Percentiles rank a stretch among this genome's conserved stretches.
Conservation (phyloP, 30 jellyfish, hydroid and myxozoan genomes). For the Sanderia malayensis region DNA sequence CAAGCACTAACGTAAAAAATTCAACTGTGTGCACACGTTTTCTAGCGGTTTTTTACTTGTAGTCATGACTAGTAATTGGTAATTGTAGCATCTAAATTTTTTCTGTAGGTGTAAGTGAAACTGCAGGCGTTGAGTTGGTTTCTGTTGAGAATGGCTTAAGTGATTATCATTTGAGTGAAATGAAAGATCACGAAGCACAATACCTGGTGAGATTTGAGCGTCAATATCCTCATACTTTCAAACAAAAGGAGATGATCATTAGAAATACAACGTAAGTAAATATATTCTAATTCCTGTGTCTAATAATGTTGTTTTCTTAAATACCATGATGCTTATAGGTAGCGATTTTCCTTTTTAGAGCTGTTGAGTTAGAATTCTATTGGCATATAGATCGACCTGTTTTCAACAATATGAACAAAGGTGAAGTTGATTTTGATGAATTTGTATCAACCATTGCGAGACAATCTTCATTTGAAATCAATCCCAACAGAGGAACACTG, state of each 20-base stretch:
- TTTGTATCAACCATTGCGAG: background rate
- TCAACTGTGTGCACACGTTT: too few species aligned
- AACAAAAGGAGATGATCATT: constrained; percentile 28
- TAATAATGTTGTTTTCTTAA: background rate
- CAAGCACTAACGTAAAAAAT: too few species aligned
- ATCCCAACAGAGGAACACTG: constrained; percentile 35
- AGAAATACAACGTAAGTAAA: constrained; percentile 67
- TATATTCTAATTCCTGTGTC: background rate
- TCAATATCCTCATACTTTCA: constrained; percentile 47
- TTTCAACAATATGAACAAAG: background rate
- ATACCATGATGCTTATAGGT: too few species aligned
- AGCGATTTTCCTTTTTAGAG: constrained; percentile 15
- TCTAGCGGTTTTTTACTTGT: too few species aligned
- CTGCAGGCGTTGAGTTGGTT: constrained; percentile 62
- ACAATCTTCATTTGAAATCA: constrained; percentile 6
- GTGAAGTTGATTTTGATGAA: background rate
- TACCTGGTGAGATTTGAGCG: constrained; percentile 41
- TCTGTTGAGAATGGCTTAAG: constrained; percentile 71
- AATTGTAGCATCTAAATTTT: too few species aligned
- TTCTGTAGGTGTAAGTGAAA: constrained; percentile 73
- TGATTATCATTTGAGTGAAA: constrained; percentile 50
- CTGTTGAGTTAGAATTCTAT: constrained; percentile 45
- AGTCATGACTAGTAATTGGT: too few species aligned
- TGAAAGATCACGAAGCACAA: constrained; percentile 48
- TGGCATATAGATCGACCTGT: constrained; percentile 57